Evolutionary conservation across 2,113 vertebrate genomes (phyloP).

Genomic region (Gambusia holbrooki): DNA sequence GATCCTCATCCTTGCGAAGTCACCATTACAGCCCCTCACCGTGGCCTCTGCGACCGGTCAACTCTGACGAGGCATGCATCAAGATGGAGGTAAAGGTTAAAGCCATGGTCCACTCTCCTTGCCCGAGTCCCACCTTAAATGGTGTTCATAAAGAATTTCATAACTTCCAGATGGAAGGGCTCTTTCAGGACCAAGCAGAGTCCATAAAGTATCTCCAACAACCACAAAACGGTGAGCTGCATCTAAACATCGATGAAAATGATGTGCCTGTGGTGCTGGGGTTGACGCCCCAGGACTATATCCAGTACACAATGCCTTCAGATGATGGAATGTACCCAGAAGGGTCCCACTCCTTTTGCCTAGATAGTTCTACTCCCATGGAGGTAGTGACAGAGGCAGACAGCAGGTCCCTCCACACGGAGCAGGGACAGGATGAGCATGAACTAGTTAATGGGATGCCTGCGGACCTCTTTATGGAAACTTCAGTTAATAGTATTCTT

Average conservation of each 20-base stretch:
- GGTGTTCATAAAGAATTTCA: constrained; percentile 92
- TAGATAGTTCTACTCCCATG: constrained; percentile 93
- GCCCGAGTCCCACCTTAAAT: constrained; percentile 90
- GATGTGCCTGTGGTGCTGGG: constrained; percentile 96
- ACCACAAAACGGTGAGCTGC: constrained; percentile 87
- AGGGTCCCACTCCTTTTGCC: constrained; percentile 89
- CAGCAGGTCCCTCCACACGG: constrained; percentile 80
- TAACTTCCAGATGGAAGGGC: constrained; percentile 87
- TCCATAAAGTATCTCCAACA: constrained; percentile 86
- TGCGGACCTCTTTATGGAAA: constrained; percentile 91
- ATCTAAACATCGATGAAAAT: constrained; percentile 91
- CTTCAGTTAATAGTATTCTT: constrained; percentile 86
- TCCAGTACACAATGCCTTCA: constrained; percentile 99
- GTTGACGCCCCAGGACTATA: constrained; percentile 97
- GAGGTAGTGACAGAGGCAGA: constrained; percentile 89
- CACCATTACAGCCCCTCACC: constrained; percentile 98
- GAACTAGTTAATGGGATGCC: constrained; percentile 83
- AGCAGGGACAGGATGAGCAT: constrained; percentile 84
- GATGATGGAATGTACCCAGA: constrained; percentile 96
- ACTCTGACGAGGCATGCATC: constrained; percentile 93
- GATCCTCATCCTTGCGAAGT: constrained; percentile 91
- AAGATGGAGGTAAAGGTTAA: constrained; percentile 98
- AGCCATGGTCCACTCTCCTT: constrained; percentile 93
- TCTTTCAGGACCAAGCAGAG: constrained; percentile 86
- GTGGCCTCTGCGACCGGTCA: constrained; percentile 92